These are phyloP conservation scores for Myotis lucifugus DNA, from an alignment of 2,113 vertebrate genomes.

Conservation along the genomic window DNA sequence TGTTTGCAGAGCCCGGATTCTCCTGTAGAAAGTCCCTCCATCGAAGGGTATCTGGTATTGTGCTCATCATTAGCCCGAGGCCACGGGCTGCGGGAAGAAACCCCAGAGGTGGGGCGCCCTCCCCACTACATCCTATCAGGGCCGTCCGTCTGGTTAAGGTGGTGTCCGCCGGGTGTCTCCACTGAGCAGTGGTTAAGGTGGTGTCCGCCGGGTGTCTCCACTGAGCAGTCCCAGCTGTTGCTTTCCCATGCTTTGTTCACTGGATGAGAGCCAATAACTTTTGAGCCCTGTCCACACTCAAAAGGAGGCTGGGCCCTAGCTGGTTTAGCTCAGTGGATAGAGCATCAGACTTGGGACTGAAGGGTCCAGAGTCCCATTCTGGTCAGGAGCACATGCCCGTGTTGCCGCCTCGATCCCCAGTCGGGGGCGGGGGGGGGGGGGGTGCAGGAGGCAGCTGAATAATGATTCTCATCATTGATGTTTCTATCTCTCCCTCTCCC, in stretches of 20 bases:
- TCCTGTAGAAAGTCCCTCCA: background rate
- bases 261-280: background rate
- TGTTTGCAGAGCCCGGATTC: background rate
- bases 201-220: background rate
- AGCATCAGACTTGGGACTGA: too few species aligned
- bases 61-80: background rate
- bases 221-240: background rate
- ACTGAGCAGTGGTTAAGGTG: too few species aligned
- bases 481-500: too few species aligned
- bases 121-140: too few species aligned
- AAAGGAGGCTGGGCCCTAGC: background rate
- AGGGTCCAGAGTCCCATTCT: too few species aligned
- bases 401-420: too few species aligned
- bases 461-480: too few species aligned
- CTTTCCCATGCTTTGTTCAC: background rate
- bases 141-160: background rate
- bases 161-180: background rate
- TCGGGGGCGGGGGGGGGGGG: too few species aligned
- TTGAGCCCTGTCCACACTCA: background rate
- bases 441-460: too few species aligned
- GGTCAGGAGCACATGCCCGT: too few species aligned
- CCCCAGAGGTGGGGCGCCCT: background rate
- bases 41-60: background rate
- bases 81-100: background rate
- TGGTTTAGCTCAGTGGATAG: too few species aligned